Evolutionary conservation across 2,888 invertebrate genomes (phyloP), one percentile per base, ranked within the genome.

Genomic region (Epirrhoe alternata): DNA sequence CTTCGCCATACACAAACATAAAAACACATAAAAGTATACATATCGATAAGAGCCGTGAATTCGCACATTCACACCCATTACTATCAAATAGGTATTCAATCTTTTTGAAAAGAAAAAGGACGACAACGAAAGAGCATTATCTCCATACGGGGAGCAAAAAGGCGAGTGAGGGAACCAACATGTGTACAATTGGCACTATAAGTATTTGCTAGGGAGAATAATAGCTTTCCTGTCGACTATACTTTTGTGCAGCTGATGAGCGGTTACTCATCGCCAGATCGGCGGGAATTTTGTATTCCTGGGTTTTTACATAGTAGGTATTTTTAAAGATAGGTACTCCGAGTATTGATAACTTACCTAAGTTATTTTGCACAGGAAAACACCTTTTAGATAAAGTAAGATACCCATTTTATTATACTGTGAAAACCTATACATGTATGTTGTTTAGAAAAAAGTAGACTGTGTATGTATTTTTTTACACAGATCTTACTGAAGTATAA

Each of bases 121-220:
- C 75, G 79, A 86, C 86, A 87, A 70, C 79, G 83, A 81, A 88
- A 86, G 80, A 81, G 81, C 86, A 87, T 87, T 88, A 88, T 86
- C 85, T 81, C 74, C 75, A 77, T 80, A 74, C 66, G 61, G 74
- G 71, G 77, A 78, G 77, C 77, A 80, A 78, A 82, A 86, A 84
- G 76, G 75, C 79, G 78, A 78, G 75, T 74, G 73, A 79, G 83
- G 86, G 86, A 88, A 84, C 80, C 77, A 78, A 79, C 89, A 90
- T 84, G 82, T 88, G 86, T 85, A 83, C 86, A 85, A 90, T 89
- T 86, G 88, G 83, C 84, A 85, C 83, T 82, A 82, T 82, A 82
- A 87, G 82, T 83, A 82, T 83, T 85, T 83, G 79, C 78, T 79
- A 73, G 78, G 80, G 78, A 77, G 79, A 78, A 70, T 89, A 86